A percentile compares a stretch with the other conserved stretches of the same genome.
phyloP scores from a whole-genome alignment of 1,140 invertebrate species.

The Drosophila tropicalis region DNA sequence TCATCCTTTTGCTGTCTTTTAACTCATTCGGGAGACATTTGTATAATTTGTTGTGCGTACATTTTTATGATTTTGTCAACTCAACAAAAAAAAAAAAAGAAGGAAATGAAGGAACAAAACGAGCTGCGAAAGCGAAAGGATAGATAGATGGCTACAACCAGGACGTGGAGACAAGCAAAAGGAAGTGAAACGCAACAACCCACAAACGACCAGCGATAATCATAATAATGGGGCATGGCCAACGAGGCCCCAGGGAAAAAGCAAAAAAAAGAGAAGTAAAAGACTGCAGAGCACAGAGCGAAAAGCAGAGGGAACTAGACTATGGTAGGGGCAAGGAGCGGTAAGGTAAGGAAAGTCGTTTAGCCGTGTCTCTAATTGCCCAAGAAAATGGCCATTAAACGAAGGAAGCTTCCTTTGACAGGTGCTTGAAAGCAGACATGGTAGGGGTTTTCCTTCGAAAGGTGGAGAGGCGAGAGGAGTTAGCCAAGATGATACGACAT shows the following conservation, averaged over 20 bases:
- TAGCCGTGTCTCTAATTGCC: slow-evolving; percentile 65
- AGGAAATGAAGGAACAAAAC: slow-evolving; percentile 42
- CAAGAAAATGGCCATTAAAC: slow-evolving; percentile 44
- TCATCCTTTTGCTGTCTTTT: slow-evolving; percentile 39
- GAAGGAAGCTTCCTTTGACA: slow-evolving; percentile 20
- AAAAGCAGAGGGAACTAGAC: background rate
- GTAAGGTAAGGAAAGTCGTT: slow-evolving; percentile 35
- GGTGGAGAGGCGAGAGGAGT: slow-evolving; percentile 13
- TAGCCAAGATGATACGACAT: slow-evolving; percentile 27
- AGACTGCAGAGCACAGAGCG: slow-evolving; percentile 13
- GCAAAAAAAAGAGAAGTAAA: slow-evolving; percentile 23
- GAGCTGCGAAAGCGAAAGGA: slow-evolving; percentile 73
- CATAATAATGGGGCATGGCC: slow-evolving; percentile 71
- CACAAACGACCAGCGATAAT: slow-evolving; percentile 75
- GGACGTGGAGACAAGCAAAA: background rate
- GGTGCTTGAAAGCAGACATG: slow-evolving; percentile 36
- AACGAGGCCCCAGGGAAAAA: slow-evolving; percentile 68
- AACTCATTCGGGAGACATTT: slow-evolving; percentile 71
- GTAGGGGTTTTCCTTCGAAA: background rate
- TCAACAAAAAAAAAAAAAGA: slow-evolving; percentile 46
- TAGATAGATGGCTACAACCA: slow-evolving; percentile 44
- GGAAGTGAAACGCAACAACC: slow-evolving; percentile 33
- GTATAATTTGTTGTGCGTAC: slow-evolving; percentile 78
- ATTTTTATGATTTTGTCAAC: slow-evolving; percentile 79
- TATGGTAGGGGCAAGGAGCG: background rate